A percentile compares a stretch with the other conserved stretches of the same genome.
These are phyloP conservation scores for Agapornis canus DNA, from an alignment of 2,797 vertebrate genomes.

Conservation along the genomic window DNA sequence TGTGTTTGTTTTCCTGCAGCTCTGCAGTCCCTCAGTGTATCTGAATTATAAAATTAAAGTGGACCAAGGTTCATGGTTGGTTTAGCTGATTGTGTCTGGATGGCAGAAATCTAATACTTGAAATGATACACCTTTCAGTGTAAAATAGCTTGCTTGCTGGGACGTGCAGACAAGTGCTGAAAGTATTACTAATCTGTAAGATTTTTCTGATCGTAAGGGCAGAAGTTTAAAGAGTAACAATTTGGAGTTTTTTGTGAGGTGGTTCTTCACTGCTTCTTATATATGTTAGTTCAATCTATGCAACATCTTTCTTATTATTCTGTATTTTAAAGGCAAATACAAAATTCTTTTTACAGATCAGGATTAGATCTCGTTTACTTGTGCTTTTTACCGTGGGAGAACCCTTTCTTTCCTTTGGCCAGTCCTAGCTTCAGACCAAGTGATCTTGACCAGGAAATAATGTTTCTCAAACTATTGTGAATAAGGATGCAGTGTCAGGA, in stretches of 20 bases:
- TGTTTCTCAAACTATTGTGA: constrained; percentile 21
- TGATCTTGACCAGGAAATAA: constrained; percentile 25
- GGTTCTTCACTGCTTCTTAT: background rate
- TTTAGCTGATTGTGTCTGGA: constrained; percentile 57
- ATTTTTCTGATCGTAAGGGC: background rate
- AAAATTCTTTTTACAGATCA: background rate
- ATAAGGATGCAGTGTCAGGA: background rate
- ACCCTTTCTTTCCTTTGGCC: background rate
- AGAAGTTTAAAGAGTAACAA: background rate
- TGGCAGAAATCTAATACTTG: constrained; percentile 56
- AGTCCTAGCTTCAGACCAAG: background rate
- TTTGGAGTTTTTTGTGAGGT: background rate
- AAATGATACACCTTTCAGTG: constrained; percentile 21
- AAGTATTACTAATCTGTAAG: background rate
- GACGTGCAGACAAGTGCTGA: background rate
- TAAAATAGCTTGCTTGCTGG: background rate
- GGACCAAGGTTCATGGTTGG: constrained; percentile 55
- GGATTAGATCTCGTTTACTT: background rate
- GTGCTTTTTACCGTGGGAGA: background rate
- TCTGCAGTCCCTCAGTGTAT: constrained; percentile 43
- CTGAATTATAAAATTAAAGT: constrained; percentile 63
- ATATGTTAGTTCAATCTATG: background rate
- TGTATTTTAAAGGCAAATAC: background rate
- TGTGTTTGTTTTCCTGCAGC: constrained; percentile 25
- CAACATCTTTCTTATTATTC: background rate